Evolutionary conservation across 1,140 invertebrate genomes (phyloP).

Genomic region (Leguminivora glycinivorella): DNA sequence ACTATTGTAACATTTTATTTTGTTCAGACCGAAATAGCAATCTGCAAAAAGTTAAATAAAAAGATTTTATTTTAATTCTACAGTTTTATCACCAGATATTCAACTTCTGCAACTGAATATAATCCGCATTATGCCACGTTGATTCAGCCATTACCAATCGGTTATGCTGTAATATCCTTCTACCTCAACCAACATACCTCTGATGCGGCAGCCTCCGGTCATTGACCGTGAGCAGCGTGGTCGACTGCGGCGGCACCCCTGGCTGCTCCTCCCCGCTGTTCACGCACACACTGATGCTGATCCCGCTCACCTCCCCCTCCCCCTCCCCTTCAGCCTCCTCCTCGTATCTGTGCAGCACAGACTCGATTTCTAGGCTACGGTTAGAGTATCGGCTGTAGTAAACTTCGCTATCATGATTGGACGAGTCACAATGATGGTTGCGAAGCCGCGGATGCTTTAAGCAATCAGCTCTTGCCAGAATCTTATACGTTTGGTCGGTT

Average conservation of each 20-base stretch:
- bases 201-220: slow-evolving; percentile 60
- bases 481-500: neutral
- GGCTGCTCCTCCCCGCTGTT: slow-evolving; percentile 52
- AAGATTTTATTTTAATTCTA: no score
- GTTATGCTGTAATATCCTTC: neutral
- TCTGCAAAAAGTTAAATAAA: no score
- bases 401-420: slow-evolving; percentile 25
- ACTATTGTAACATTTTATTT: neutral
- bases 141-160: no score
- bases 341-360: slow-evolving; percentile 69
- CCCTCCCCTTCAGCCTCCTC: slow-evolving; percentile 53
- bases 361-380: slow-evolving; percentile 61
- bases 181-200: slow-evolving; percentile 45
- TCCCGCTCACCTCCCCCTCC: slow-evolving; percentile 48
- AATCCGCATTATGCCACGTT: no score
- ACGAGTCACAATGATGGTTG: slow-evolving; percentile 25
- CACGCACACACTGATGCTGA: slow-evolving; percentile 71
- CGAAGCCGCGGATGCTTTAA: slow-evolving; percentile 18
- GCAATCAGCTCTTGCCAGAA: neutral
- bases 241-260: slow-evolving; percentile 41
- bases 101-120: no score
- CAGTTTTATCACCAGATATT: no score
- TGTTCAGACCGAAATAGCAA: no score
- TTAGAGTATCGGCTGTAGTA: slow-evolving; percentile 40
- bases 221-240: slow-evolving; percentile 55